Evolutionary conservation across 2,113 vertebrate genomes (phyloP).

Genomic region (Caranx ignobilis): DNA sequence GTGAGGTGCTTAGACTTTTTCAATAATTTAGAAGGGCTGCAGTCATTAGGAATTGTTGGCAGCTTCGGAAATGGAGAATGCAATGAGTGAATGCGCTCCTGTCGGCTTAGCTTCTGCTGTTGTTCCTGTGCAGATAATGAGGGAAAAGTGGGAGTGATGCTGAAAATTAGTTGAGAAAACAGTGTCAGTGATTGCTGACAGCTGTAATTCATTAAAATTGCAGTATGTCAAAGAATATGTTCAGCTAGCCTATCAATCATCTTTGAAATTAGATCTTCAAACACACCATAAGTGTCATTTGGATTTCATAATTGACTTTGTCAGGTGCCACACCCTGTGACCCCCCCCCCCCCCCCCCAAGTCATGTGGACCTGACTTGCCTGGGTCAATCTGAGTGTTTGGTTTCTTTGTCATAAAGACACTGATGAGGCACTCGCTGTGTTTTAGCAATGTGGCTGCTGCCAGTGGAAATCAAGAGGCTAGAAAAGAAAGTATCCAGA

Average conservation of each 20-base stretch:
- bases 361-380: not conserved
- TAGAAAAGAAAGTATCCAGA: not conserved
- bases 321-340: not conserved
- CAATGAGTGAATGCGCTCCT: conserved; percentile 49
- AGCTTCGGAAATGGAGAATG: conserved; percentile 64
- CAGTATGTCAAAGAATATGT: conserved; percentile 41
- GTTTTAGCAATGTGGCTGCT: not conserved
- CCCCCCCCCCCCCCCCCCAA: not conserved
- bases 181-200: conserved; percentile 44
- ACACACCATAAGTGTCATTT: conserved; percentile 25
- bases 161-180: conserved; percentile 51
- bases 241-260: conserved; percentile 41
- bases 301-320: conserved; percentile 33
- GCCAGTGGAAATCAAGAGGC: not conserved
- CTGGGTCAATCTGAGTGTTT: not conserved
- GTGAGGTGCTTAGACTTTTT: conserved; percentile 82
- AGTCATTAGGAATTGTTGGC: conserved; percentile 78
- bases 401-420: not conserved
- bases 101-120: conserved; percentile 53
- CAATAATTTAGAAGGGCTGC: conserved; percentile 82
- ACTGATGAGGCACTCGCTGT: not conserved
- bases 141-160: conserved; percentile 33
- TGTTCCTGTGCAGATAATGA: conserved; percentile 58
- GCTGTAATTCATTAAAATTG: conserved; percentile 50
- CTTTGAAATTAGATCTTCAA: conserved; percentile 47